Evolutionary conservation across 2,797 vertebrate species (phyloP).

Genomic region (Myripristis jacobus): DNA sequence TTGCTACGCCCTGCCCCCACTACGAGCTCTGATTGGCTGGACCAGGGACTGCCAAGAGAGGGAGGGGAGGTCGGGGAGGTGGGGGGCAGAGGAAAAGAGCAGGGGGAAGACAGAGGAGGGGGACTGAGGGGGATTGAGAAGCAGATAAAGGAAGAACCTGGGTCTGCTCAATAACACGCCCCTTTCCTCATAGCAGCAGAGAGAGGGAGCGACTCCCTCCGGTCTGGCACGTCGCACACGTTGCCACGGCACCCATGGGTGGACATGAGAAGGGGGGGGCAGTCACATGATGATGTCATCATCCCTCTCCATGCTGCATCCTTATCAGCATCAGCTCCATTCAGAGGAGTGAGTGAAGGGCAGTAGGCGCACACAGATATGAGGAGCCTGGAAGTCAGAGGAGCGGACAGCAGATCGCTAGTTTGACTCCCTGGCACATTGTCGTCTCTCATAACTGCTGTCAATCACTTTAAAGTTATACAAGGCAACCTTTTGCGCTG

Average conservation of each 20-base stretch:
- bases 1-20: conserved; percentile 69
- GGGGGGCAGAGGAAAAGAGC: conserved; percentile 5
- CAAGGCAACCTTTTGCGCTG: too few species aligned
- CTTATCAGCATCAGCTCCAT: conserved; percentile 32
- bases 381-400: too few species aligned
- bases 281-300: conserved; percentile 61
- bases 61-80: conserved; percentile 21
- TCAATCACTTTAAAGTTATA: too few species aligned
- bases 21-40: conserved; percentile 67
- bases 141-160: conserved; percentile 48
- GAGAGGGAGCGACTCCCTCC: not conserved
- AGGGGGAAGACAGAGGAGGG: not conserved
- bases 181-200: conserved; percentile 18
- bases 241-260: conserved; percentile 56
- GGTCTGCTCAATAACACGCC: conserved; percentile 41
- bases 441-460: not conserved
- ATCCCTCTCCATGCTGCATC: conserved; percentile 42
- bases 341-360: conserved; percentile 4
- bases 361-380: not conserved
- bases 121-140: not conserved
- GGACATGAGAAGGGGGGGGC: conserved; percentile 62
- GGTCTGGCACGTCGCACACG: conserved; percentile 49
- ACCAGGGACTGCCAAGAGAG: not conserved
- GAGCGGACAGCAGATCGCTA: too few species aligned
- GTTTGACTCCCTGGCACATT: not conserved